Percentiles rank a stretch among this genome's conserved stretches.
Evolutionary conservation across 1,140 invertebrate species (phyloP).

Genomic region (Saccostrea cuccullata): DNA sequence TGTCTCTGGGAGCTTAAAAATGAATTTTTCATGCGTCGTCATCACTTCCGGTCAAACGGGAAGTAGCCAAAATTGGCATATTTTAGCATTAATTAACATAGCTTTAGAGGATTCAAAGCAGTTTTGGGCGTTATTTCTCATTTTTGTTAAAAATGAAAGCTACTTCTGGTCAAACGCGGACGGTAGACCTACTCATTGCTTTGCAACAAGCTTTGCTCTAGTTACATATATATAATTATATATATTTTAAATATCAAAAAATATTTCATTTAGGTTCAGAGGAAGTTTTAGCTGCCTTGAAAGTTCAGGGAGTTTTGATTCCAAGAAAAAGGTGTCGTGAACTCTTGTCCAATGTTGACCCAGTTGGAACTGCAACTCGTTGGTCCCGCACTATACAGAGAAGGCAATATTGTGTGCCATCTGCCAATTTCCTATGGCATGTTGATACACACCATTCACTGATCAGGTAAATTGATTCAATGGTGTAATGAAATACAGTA

Average conservation of each 20-base stretch:
- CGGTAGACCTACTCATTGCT: too few species aligned
- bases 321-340: slow-evolving; percentile 16
- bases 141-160: too few species aligned
- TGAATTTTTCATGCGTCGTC: too few species aligned
- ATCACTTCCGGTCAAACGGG: too few species aligned
- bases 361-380: not conserved
- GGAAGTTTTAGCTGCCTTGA: slow-evolving; percentile 18
- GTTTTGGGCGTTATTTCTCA: too few species aligned
- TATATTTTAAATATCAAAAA: not conserved
- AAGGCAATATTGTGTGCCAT: slow-evolving; percentile 15
- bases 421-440: slow-evolving; percentile 42
- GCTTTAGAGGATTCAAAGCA: too few species aligned
- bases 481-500: not conserved
- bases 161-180: too few species aligned
- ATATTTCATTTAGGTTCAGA: slow-evolving; percentile 7
- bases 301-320: not conserved
- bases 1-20: too few species aligned
- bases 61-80: too few species aligned
- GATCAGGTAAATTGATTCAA: not conserved
- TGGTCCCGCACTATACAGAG: slow-evolving; percentile 29
- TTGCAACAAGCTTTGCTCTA: too few species aligned
- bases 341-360: not conserved
- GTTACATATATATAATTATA: not conserved
- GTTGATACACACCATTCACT: slow-evolving; percentile 38
- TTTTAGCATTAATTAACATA: too few species aligned